These are phyloP conservation scores for Corvus hawaiiensis DNA, from an alignment of 2,113 vertebrate genomes.

Conservation along the genomic window DNA sequence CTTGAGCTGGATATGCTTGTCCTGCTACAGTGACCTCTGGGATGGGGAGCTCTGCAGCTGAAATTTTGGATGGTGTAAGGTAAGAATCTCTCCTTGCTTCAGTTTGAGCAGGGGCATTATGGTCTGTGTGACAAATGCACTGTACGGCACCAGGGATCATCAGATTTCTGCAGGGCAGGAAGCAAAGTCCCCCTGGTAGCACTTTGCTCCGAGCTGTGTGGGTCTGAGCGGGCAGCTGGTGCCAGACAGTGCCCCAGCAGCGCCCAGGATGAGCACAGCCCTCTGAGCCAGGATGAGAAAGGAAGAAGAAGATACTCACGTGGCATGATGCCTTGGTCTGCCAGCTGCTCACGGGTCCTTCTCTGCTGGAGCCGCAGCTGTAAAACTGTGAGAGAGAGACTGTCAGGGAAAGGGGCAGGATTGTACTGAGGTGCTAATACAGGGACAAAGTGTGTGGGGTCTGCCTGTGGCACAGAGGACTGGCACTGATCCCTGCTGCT, in stretches of 20 bases:
- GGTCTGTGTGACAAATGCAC: not conserved
- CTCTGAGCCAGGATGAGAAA: not conserved
- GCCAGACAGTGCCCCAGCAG: not conserved
- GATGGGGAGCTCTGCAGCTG: not conserved
- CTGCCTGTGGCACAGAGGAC: not conserved
- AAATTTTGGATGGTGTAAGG: not conserved
- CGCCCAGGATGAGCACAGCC: not conserved
- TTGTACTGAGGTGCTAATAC: not conserved
- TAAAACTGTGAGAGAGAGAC: constrained; percentile 81
- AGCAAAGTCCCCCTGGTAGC: not conserved
- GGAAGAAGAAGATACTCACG: constrained; percentile 79
- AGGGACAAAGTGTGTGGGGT: not conserved
- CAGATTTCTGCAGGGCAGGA: not conserved
- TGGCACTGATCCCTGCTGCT: not conserved
- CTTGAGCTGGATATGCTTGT: not conserved
- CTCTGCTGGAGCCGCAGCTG: constrained; percentile 98
- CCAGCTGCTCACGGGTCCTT: constrained; percentile 92
- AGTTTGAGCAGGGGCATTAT: not conserved
- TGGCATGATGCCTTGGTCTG: constrained; percentile 93
- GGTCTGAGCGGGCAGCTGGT: not conserved
- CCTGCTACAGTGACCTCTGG: not conserved
- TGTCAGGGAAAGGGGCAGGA: constrained; percentile 1
- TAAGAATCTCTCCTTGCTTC: not conserved
- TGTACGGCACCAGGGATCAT: not conserved
- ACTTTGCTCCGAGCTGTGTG: not conserved